Percentiles rank a stretch among this genome's conserved stretches.
Evolutionary conservation across 2,888 invertebrate genomes (phyloP).

Genomic region (Eulithis testata): DNA sequence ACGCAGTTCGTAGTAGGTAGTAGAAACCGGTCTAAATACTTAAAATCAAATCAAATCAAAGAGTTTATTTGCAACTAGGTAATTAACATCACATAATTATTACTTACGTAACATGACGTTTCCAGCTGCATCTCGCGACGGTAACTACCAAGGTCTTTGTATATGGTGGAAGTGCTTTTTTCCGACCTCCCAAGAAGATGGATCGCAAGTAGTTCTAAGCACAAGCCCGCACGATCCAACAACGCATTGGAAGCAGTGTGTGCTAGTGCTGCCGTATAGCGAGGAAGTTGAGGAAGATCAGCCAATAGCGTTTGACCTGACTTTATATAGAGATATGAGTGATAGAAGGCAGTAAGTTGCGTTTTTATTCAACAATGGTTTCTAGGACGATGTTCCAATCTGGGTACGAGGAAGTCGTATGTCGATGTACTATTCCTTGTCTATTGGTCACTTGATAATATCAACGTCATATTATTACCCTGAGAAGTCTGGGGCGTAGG

Average conservation of each 20-base stretch:
- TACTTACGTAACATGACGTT: conserved; percentile 11
- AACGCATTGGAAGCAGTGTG: conserved; percentile 98
- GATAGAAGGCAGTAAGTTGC: conserved; percentile 71
- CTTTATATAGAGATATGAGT: conserved; percentile 80
- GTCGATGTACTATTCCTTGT: too few relatives aligned
- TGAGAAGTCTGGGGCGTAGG: too few relatives aligned
- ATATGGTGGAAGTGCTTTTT: conserved; percentile 93
- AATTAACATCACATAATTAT: too few relatives aligned
- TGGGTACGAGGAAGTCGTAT: too few relatives aligned
- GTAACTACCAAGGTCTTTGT: conserved; percentile 89
- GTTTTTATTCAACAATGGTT: background rate
- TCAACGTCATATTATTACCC: too few relatives aligned
- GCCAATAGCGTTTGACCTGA: conserved; percentile 88
- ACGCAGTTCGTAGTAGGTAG: too few relatives aligned
- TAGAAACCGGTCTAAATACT: too few relatives aligned
- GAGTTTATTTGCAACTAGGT: too few relatives aligned
- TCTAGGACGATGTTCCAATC: too few relatives aligned
- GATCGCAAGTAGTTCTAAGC: conserved; percentile 86
- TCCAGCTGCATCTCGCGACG: conserved; percentile 82
- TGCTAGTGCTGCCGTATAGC: conserved; percentile 90
- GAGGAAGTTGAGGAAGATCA: conserved; percentile 83
- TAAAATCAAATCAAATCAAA: too few relatives aligned
- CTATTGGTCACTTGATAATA: too few relatives aligned
- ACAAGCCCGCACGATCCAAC: conserved; percentile 89
- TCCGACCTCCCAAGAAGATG: conserved; percentile 80